These are phyloP conservation scores for Drosophila subobscura DNA, from an alignment of 1,140 invertebrate genomes.

Conservation along the genomic window DNA sequence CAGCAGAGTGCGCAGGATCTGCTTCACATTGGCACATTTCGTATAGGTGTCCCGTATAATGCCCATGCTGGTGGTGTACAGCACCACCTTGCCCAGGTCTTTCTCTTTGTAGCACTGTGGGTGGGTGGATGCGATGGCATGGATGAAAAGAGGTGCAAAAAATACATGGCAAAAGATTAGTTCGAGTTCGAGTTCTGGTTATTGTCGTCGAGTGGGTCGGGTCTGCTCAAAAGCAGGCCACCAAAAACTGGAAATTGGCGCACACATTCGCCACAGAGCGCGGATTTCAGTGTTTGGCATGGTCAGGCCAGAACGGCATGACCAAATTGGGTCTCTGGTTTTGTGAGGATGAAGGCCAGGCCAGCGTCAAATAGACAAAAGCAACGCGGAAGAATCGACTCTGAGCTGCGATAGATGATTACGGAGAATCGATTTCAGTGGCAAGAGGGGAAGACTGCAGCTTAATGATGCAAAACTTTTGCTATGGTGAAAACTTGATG, in stretches of 20 bases:
- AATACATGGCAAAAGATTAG: constrained; percentile 39
- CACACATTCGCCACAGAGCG: constrained; percentile 67
- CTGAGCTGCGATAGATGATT: too few species aligned
- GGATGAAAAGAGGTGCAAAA: constrained; percentile 2
- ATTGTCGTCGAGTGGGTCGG: constrained; percentile 6
- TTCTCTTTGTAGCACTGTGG: constrained; percentile 93
- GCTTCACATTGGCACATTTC: constrained; percentile 94
- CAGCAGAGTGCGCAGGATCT: constrained; percentile 95
- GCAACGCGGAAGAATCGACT: too few species aligned
- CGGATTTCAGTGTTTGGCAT: constrained; percentile 55
- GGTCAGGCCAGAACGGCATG: constrained; percentile 47
- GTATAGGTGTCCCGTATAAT: constrained; percentile 95
- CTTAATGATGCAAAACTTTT: too few species aligned
- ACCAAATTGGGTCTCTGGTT: constrained; percentile 44
- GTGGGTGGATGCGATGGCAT: not conserved
- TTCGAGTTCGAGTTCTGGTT: constrained; percentile 51
- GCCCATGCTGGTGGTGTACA: constrained; percentile 97
- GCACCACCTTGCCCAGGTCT: constrained; percentile 95
- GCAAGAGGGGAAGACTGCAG: too few species aligned
- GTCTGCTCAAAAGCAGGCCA: constrained; percentile 60
- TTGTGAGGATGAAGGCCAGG: constrained; percentile 45
- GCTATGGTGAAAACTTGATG: too few species aligned
- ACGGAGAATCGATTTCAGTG: too few species aligned
- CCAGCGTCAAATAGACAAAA: constrained; percentile 7
- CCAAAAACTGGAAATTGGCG: constrained; percentile 65